Evolutionary conservation across 2,888 invertebrate genomes (phyloP).

Genomic region (Clostera curtula): DNA sequence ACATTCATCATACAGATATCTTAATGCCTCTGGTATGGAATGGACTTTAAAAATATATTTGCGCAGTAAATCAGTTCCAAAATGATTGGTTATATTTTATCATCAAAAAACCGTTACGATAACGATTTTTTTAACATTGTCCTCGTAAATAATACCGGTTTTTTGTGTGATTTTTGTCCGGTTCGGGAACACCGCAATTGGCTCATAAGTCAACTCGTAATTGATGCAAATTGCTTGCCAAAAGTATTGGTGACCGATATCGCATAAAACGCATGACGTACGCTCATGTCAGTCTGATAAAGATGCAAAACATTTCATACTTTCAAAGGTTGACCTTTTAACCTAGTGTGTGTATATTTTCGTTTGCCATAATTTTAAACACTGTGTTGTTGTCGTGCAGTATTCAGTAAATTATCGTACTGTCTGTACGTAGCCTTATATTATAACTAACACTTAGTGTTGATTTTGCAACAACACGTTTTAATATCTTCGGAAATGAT

Average conservation of each 20-base stretch:
- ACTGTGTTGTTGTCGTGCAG: constrained; percentile 7
- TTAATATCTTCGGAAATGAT: constrained; percentile 12
- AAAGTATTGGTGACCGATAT: constrained; percentile 21
- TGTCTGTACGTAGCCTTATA: too few species aligned
- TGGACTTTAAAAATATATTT: constrained; percentile 20
- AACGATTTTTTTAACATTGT: constrained; percentile 26
- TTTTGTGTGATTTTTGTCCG: constrained; percentile 21
- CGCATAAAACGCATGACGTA: constrained; percentile 7
- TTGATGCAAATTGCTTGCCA: constrained; percentile 50
- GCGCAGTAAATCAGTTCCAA: constrained; percentile 22
- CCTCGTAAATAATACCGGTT: constrained; percentile 34
- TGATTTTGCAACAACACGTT: too few species aligned
- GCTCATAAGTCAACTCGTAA: constrained; percentile 49
- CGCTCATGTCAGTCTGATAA: background rate
- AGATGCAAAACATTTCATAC: background rate
- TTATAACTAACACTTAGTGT: too few species aligned
- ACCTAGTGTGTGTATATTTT: too few species aligned
- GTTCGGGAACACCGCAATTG: constrained; percentile 35
- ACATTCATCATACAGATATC: too few species aligned
- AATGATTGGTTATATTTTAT: constrained; percentile 25
- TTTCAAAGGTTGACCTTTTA: too few species aligned
- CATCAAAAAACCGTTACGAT: constrained; percentile 33
- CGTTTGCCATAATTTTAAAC: constrained; percentile 5
- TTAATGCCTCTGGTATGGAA: too few species aligned
- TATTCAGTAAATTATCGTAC: too few species aligned